Conservation (phyloP, 2,113 vertebrate species). For the Leucopsar rothschildi region DNA sequence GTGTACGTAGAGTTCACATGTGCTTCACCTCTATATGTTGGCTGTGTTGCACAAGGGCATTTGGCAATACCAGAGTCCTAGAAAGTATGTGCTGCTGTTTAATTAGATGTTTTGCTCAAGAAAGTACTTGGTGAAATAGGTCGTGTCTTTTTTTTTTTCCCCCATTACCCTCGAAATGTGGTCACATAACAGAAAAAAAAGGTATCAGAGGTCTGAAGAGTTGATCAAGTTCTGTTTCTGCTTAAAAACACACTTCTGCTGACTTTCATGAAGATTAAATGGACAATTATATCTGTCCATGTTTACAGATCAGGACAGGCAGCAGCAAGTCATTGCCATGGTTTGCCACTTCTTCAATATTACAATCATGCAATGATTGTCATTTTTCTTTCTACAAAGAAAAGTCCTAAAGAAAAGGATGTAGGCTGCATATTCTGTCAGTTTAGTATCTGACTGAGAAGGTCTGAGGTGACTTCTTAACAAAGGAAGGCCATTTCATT, state of each 20-base stretch:
- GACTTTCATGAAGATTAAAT: background rate
- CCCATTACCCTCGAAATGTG: accelerated
- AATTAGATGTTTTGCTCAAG: background rate
- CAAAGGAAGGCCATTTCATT: background rate
- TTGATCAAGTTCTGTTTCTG: background rate
- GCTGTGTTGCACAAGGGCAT: background rate
- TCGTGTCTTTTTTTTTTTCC: background rate
- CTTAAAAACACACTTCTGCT: background rate
- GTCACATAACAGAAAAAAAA: background rate
- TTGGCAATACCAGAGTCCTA: background rate
- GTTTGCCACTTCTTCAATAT: background rate
- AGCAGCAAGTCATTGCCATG: background rate
- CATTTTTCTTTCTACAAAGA: background rate
- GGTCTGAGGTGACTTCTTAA: background rate
- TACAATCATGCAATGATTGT: background rate
- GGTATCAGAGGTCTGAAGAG: background rate
- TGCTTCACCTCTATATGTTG: background rate
- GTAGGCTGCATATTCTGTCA: background rate
- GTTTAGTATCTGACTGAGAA: background rate
- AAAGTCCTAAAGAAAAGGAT: background rate
- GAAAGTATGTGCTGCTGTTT: background rate
- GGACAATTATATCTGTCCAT: background rate
- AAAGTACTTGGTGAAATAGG: background rate
- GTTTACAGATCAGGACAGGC: background rate
- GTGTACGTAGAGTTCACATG: accelerated